Conservation (phyloP, 2,797 vertebrate species). For the Naso thynnoides region DNA sequence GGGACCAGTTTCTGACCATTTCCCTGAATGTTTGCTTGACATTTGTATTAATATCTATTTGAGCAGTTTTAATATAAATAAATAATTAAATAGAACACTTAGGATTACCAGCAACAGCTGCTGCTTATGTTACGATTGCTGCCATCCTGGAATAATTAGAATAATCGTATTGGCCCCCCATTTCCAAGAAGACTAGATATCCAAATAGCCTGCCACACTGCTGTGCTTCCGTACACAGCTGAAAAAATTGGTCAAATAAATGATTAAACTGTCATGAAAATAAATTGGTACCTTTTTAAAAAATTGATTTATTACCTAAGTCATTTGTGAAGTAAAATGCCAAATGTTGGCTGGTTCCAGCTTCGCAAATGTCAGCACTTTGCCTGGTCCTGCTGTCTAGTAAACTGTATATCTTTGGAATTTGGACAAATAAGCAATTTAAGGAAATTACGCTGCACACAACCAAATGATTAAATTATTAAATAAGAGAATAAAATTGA, state of each 20-base stretch:
- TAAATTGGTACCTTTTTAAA: slow-evolving; percentile 4
- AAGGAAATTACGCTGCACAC: background rate
- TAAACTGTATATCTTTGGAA: background rate
- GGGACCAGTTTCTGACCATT: background rate
- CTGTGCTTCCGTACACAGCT: background rate
- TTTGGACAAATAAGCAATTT: background rate
- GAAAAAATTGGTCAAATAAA: slow-evolving; percentile 9
- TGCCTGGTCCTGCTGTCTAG: background rate
- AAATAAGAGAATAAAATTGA: background rate
- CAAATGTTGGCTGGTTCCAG: slow-evolving; percentile 14
- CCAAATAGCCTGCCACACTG: background rate
- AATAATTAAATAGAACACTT: background rate
- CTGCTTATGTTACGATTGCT: background rate
- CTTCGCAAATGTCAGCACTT: slow-evolving; percentile 10
- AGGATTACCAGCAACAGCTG: background rate
- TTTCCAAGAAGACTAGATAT: slow-evolving; percentile 16
- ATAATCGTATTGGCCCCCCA: slow-evolving; percentile 1
- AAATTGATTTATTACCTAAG: background rate
- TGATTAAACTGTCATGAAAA: slow-evolving; percentile 2
- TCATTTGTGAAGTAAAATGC: slow-evolving; percentile 7
- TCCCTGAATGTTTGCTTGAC: slow-evolving; percentile 1
- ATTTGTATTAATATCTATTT: background rate
- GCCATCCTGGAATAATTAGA: slow-evolving; percentile 4
- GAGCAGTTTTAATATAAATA: background rate
- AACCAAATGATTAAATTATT: background rate